phyloP scores from a whole-genome alignment of 1,140 invertebrate species.

The Meloidogyne hapla region DNA sequence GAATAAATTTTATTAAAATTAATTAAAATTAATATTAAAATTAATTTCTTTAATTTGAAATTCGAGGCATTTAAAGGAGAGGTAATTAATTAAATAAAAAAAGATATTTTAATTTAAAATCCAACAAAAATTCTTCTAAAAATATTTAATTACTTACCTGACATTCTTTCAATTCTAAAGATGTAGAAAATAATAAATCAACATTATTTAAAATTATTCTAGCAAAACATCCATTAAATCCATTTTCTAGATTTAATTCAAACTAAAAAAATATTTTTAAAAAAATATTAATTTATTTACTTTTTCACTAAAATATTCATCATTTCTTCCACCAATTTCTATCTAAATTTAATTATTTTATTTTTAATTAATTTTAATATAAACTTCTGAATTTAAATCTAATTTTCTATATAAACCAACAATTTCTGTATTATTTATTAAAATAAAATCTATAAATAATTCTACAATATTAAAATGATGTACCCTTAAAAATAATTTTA shows the following conservation, averaged over 20 bases:
- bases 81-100: too few relatives aligned
- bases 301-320: conserved; percentile 29
- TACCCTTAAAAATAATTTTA: neutral
- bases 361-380: too few relatives aligned
- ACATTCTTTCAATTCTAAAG: conserved; percentile 36
- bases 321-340: conserved; percentile 59
- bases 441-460: conserved; percentile 55
- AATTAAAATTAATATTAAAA: neutral
- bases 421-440: conserved; percentile 55
- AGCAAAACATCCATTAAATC: conserved; percentile 57
- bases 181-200: conserved; percentile 52
- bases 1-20: too few relatives aligned
- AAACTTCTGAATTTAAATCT: conserved; percentile 51
- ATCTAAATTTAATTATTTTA: conserved; percentile 39
- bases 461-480: conserved; percentile 64
- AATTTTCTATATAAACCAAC: conserved; percentile 58
- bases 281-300: too few relatives aligned
- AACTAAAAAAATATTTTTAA: too few relatives aligned
- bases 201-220: conserved; percentile 55
- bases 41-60: too few relatives aligned
- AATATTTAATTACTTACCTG: too few relatives aligned
- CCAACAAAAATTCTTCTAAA: too few relatives aligned
- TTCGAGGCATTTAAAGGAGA: too few relatives aligned
- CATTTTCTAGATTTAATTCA: conserved; percentile 33
- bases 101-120: too few relatives aligned